Evolutionary conservation across 2,797 vertebrate species (phyloP).

Genomic region (Chrysocyon brachyurus): DNA sequence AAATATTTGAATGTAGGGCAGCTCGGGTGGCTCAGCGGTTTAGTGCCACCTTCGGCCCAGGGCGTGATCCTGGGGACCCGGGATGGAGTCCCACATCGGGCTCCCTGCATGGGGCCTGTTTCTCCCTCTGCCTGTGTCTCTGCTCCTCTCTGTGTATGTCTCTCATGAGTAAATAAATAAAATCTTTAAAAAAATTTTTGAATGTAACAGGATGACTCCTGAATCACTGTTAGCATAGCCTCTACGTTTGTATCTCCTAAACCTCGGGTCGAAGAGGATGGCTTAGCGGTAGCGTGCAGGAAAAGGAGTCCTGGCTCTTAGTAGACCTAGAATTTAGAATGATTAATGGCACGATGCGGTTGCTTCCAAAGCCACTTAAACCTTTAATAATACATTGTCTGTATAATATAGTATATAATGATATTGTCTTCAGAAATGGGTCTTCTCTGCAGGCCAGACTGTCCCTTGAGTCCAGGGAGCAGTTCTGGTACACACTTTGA

Average conservation of each 20-base stretch:
- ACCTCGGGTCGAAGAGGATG: neutral
- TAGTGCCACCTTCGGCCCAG: too few relatives aligned
- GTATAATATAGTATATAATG: neutral
- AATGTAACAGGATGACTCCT: neutral
- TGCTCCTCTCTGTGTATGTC: too few relatives aligned
- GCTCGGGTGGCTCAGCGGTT: too few relatives aligned
- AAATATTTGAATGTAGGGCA: neutral
- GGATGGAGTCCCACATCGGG: too few relatives aligned
- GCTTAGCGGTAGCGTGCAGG: accelerated
- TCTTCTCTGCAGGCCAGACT: neutral
- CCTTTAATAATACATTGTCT: neutral
- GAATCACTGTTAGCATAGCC: neutral
- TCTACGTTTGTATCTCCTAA: accelerated
- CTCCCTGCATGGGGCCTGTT: too few relatives aligned
- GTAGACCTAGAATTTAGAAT: neutral
- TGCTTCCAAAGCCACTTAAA: neutral
- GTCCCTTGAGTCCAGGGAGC: neutral
- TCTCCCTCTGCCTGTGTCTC: too few relatives aligned
- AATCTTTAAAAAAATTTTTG: neutral
- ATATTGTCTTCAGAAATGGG: neutral
- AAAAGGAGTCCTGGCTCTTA: neutral
- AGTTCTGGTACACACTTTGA: neutral
- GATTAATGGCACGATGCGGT: neutral
- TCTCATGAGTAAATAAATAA: too few relatives aligned
- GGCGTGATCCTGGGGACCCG: too few relatives aligned